These are phyloP conservation scores for Copidosoma aretas DNA, from an alignment of 2,888 invertebrate genomes.

Conservation along the genomic window DNA sequence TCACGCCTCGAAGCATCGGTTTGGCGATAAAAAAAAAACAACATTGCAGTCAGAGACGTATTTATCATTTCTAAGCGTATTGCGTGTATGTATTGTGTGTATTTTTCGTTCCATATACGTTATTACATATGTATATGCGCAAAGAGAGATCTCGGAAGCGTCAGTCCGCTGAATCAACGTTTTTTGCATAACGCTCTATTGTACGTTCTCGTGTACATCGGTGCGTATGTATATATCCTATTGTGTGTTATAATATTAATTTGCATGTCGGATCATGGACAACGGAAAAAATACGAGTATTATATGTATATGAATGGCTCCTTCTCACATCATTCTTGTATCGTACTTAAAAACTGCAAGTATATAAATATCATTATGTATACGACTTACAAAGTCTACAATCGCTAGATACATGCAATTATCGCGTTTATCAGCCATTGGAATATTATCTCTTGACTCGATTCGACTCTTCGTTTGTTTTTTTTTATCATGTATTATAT, in stretches of 20 bases:
- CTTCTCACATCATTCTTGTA: constrained; percentile 42
- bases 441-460: constrained; percentile 46
- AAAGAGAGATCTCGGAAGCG: constrained; percentile 53
- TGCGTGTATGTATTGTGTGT: not conserved
- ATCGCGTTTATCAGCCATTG: constrained; percentile 43
- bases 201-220: constrained; percentile 24
- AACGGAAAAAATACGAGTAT: constrained; percentile 44
- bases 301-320: constrained; percentile 49
- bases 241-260: too few species aligned
- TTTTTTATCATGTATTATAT: too few species aligned
- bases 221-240: constrained; percentile 48
- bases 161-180: constrained; percentile 40
- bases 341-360: constrained; percentile 47
- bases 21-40: too few species aligned
- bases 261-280: too few species aligned
- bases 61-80: too few species aligned
- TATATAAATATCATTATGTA: constrained; percentile 51
- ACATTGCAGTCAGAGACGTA: too few species aligned
- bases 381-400: constrained; percentile 50
- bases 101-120: not conserved
- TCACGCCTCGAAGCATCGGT: too few species aligned
- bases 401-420: constrained; percentile 46
- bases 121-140: constrained; percentile 45
- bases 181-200: not conserved
- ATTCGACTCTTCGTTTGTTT: constrained; percentile 36